Base-by-base conservation (phyloP, 2,113 vertebrate species). In the Hydrochoerus hydrochaeris region DNA sequence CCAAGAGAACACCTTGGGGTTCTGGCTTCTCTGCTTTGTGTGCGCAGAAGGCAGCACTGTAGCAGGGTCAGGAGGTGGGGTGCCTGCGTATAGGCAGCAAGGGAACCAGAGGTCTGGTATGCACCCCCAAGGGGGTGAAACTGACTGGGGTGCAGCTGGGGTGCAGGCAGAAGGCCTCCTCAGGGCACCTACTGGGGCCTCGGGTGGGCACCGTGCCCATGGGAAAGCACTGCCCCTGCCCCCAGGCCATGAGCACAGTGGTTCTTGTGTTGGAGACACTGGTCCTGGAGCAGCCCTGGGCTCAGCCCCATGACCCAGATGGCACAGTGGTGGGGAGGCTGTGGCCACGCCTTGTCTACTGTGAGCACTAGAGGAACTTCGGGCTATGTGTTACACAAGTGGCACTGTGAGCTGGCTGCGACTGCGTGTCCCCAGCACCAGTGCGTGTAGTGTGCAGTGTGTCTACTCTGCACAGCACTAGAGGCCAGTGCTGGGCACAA, bases 341-440 rank as follows among this genome's bases (percentile, higher is more conserved):
- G 10, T 4, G 49, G 30, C 38, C 35, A 28, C 14, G 2, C 35
- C 24, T 30, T 20, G 46, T 3, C 14, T 16, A 46, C 52, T 16
- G 44, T 63, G 7, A 54, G 44, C 0, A 1, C 8, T 4, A 0
- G 2, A 38, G 69, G 58, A 35, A 58, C 54, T 60, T 5, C 19
- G 9, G 73, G n/a, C 52, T 17, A 44, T 12, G 1, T 12, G 17
- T 52, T 0, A 12, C 14, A 10, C 1, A 9, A 38, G 28, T 1
- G 41, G 26, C 12, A 7, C 1, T 1, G 26, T 28, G 44, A 78
- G 44, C 44, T 78, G 75, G 75, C 28, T 0, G 1, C 17, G 62
- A 10, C 13, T 5, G 14, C 6, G 4, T 7, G 49, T 30, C 63
- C 77, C 4, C 12, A 44, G 12, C 10, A 65, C 2, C 3, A 38